phyloP scores from a whole-genome alignment of 30 jellyfish, hydroid and myxozoan genomes.

The Chrysaora quinquecirrha region DNA sequence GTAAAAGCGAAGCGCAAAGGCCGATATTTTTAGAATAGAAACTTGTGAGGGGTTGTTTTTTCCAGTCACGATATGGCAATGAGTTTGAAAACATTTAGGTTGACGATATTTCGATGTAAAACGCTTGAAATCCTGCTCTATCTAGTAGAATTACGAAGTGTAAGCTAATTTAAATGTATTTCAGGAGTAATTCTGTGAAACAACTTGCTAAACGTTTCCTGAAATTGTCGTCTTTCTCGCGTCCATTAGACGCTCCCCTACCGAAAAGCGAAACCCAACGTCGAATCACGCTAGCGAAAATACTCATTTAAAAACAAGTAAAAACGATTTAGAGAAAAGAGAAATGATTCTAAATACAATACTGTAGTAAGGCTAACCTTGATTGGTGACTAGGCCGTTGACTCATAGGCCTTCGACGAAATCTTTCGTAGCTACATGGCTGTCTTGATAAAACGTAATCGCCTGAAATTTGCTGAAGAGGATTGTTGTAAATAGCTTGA shows the following conservation, averaged over 20 bases:
- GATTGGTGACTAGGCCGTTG: constrained; percentile 63
- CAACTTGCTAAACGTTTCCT: no score
- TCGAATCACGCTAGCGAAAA: constrained; percentile 8
- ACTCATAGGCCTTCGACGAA: constrained; percentile 55
- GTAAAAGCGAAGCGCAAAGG: neutral
- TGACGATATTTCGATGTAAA: neutral
- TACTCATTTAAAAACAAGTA: neutral
- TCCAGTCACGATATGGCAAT: neutral
- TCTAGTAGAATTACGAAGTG: no score
- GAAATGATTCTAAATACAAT: no score
- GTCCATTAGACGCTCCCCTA: neutral
- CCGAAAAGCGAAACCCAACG: neutral
- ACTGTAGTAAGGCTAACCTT: no score
- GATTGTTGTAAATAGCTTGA: constrained; percentile 59
- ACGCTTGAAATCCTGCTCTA: no score
- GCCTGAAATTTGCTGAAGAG: constrained; percentile 64
- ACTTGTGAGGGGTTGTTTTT: neutral
- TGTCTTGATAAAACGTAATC: constrained; percentile 65
- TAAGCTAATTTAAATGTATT: no score
- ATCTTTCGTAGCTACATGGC: constrained; percentile 61
- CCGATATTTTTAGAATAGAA: neutral
- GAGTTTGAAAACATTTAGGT: neutral
- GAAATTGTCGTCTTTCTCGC: no score
- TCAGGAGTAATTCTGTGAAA: no score
- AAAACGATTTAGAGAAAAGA: neutral